Percentiles rank a stretch among this genome's conserved stretches.
Evolutionary conservation across 2,888 invertebrate genomes (phyloP).

Genomic region (Lottia scabra): DNA sequence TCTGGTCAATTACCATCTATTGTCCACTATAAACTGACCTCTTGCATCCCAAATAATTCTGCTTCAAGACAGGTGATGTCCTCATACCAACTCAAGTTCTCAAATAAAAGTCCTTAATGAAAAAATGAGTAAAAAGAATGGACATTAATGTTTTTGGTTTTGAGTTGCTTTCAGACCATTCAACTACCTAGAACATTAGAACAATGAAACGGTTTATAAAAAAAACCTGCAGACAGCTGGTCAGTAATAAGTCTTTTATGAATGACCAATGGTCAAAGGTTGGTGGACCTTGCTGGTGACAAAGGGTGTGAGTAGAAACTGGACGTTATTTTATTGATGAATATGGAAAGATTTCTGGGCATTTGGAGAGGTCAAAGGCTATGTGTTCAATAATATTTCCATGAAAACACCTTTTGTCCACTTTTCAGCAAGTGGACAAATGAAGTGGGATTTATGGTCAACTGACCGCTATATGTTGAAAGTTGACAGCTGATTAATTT

Average conservation of each 20-base stretch:
- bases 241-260: neutral
- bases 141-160: neutral
- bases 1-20: neutral
- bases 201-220: neutral
- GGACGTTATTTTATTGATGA: neutral
- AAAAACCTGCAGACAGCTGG: neutral
- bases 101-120: neutral
- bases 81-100: neutral
- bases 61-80: conserved; percentile 1
- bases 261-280: neutral
- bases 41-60: neutral
- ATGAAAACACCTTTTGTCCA: neutral
- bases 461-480: neutral
- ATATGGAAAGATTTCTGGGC: conserved; percentile 1
- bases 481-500: neutral
- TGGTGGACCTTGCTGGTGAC: neutral
- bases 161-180: neutral
- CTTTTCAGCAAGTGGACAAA: neutral
- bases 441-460: neutral
- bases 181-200: neutral
- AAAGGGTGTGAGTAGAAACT: neutral
- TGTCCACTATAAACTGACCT: neutral
- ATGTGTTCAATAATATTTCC: conserved; percentile 2
- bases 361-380: neutral
- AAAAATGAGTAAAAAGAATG: neutral